Evolutionary conservation across 2,797 vertebrate genomes (phyloP).

Genomic region (Caiman crocodilus): DNA sequence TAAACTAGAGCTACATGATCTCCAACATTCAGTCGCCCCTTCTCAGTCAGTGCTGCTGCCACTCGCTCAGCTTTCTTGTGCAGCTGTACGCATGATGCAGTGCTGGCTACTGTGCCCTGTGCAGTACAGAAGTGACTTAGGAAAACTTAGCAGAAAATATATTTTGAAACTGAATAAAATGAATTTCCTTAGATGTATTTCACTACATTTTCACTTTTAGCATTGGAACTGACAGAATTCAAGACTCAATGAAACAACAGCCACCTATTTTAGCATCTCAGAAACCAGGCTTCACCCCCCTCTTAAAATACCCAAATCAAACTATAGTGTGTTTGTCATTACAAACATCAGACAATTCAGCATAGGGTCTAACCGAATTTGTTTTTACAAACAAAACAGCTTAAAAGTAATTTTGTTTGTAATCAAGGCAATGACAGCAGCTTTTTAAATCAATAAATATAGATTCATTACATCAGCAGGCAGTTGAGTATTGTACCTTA

Average conservation of each 20-base stretch:
- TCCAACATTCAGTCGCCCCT: constrained; percentile 89
- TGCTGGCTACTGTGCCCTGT: constrained; percentile 92
- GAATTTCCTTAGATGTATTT: not conserved
- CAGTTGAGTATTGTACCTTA: not conserved
- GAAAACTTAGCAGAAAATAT: not conserved
- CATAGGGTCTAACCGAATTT: not conserved
- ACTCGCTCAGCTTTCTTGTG: constrained; percentile 95
- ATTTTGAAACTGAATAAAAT: not conserved
- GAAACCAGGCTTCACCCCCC: not conserved
- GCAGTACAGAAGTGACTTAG: not conserved
- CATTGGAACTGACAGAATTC: not conserved
- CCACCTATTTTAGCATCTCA: not conserved
- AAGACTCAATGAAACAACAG: not conserved
- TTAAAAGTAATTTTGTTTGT: not conserved
- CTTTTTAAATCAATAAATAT: not conserved
- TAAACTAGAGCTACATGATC: constrained; percentile 96
- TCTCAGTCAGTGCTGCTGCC: constrained; percentile 88
- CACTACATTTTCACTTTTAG: not conserved
- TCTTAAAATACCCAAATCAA: not conserved
- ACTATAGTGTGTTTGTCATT: rapidly evolving
- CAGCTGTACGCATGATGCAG: constrained; percentile 92
- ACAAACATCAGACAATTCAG: not conserved
- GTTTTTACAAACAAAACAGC: not conserved
- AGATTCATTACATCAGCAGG: not conserved
- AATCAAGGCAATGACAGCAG: not conserved